These are phyloP conservation scores for Cryptocheilus praepositus DNA, from an alignment of 2,888 invertebrate genomes.

Conservation along the genomic window DNA sequence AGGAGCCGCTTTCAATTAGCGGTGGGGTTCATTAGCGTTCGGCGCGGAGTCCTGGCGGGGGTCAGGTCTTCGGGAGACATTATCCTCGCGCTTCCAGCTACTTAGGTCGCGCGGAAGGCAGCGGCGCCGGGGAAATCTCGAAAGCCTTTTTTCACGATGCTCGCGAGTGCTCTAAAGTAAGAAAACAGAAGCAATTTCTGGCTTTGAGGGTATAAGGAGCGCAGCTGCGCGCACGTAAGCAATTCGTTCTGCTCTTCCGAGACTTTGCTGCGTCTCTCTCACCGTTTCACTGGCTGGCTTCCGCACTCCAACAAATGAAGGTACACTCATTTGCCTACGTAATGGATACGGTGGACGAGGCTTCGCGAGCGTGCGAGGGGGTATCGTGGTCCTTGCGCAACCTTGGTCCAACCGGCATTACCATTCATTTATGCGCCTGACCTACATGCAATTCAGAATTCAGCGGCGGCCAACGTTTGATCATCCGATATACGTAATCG, in stretches of 20 bases:
- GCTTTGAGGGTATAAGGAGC: not conserved
- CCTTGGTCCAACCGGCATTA: no score
- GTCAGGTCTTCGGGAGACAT: conserved; percentile 27
- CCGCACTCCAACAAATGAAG: conserved; percentile 14
- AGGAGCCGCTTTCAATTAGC: no score
- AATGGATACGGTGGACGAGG: not conserved
- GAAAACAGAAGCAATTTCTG: conserved; percentile 24
- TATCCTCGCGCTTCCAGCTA: conserved; percentile 30
- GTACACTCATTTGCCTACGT: conserved; percentile 17
- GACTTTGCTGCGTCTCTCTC: no score
- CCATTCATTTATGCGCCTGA: no score
- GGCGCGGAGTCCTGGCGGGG: conserved; percentile 30
- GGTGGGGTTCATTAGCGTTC: conserved; percentile 2
- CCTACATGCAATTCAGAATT: no score
- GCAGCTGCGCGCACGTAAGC: conserved; percentile 9
- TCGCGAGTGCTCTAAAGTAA: conserved; percentile 25
- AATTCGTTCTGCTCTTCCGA: conserved; percentile 1
- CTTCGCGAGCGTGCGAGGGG: not conserved
- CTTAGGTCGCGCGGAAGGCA: conserved; percentile 34
- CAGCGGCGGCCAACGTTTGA: no score
- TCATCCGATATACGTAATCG: no score
- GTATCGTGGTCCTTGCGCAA: no score
- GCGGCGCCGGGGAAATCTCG: conserved; percentile 37
- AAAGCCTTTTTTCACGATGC: no score
- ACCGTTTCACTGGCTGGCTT: no score